Evolutionary conservation across 2,797 vertebrate species (phyloP).

Genomic region (Pseudochromis fuscus): DNA sequence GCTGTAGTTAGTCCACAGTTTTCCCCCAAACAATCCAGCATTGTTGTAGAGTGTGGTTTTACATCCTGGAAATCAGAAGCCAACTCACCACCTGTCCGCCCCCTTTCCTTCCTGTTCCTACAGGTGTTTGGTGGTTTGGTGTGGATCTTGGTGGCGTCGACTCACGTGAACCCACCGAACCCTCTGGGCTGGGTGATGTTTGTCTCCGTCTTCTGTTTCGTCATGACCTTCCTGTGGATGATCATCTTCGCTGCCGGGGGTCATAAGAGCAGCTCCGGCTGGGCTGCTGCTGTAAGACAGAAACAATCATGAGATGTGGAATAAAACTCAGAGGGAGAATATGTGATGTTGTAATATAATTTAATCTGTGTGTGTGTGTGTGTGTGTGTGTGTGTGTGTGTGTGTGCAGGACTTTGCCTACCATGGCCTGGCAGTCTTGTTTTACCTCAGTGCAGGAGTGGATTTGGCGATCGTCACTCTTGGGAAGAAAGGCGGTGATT

Average conservation of each 20-base stretch:
- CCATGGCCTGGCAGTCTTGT: conserved; percentile 79
- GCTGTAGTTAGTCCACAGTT: too few species aligned
- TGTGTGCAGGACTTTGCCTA: conserved; percentile 81
- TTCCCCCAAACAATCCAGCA: too few species aligned
- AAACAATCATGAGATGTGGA: not conserved
- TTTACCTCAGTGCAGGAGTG: conserved; percentile 84
- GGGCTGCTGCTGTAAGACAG: conserved; percentile 80
- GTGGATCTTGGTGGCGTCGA: conserved; percentile 93
- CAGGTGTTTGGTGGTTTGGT: conserved; percentile 91
- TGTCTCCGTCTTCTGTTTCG: conserved; percentile 91
- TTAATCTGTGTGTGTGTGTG: not conserved
- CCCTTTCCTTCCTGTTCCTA: not conserved
- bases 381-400: conserved; percentile 21
- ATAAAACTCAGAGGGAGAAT: not conserved
- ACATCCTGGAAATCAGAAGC: not conserved
- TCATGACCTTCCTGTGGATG: conserved; percentile 86
- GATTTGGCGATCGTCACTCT: conserved; percentile 73
- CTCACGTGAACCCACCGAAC: conserved; percentile 41
- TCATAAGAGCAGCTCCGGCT: conserved; percentile 74
- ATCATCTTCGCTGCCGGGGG: conserved; percentile 77
- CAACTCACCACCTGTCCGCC: not conserved
- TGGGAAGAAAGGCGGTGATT: rapidly evolving
- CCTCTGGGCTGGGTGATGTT: conserved; percentile 95
- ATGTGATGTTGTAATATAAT: not conserved
- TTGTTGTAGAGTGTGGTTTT: too few species aligned